Evolutionary conservation across 2,888 invertebrate species (phyloP).

Genomic region (Agrenia bidenticulata): DNA sequence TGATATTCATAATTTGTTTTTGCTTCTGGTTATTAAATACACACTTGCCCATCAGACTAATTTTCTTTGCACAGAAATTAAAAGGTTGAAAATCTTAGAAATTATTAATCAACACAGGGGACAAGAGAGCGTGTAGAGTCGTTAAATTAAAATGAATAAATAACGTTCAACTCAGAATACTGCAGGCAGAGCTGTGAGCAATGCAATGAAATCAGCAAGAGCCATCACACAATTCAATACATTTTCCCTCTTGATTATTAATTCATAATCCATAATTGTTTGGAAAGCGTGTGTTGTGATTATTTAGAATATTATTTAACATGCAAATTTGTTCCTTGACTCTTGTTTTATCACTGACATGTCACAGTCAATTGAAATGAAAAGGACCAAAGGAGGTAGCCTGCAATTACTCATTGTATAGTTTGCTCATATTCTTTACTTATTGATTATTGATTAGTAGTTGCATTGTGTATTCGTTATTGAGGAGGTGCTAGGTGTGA

Average conservation of each 20-base stretch:
- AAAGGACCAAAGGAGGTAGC: slow-evolving; percentile 8
- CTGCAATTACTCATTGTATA: slow-evolving; percentile 15
- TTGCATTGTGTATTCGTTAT: background rate
- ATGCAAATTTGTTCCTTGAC: slow-evolving; percentile 14
- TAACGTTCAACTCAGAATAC: too few relatives aligned
- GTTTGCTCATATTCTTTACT: background rate
- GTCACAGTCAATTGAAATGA: slow-evolving; percentile 19
- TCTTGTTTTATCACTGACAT: slow-evolving; percentile 16
- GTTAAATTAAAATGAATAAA: too few relatives aligned
- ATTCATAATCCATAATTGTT: slow-evolving; percentile 33
- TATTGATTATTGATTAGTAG: slow-evolving; percentile 7
- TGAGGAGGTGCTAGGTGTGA: slow-evolving; percentile 13
- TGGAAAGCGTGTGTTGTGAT: slow-evolving; percentile 20
- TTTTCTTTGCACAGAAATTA: too few relatives aligned
- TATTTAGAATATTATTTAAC: background rate
- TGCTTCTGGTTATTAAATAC: too few relatives aligned
- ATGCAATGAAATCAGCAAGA: too few relatives aligned
- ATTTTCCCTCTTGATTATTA: slow-evolving; percentile 21
- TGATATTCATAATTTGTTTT: too few relatives aligned
- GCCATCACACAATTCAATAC: background rate
- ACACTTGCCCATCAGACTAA: too few relatives aligned
- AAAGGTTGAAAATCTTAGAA: too few relatives aligned
- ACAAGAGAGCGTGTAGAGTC: too few relatives aligned
- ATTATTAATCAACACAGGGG: too few relatives aligned
- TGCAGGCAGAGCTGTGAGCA: too few relatives aligned